Base-by-base conservation (phyloP, 2,888 invertebrate genomes). In the Coelogynopora nodosa region DNA sequence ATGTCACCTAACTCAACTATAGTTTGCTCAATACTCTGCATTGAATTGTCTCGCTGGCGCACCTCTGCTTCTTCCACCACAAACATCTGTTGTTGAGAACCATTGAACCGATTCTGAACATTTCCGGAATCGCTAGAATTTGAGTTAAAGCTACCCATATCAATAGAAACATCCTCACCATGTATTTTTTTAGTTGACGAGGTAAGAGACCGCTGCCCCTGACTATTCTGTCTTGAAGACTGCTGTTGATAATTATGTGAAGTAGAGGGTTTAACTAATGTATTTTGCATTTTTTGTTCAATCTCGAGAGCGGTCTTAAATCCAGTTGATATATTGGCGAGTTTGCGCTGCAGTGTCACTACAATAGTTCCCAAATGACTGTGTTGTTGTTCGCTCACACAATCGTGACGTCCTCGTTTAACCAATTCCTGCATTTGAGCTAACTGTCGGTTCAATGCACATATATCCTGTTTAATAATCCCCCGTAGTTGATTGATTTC, bases 1-100 rank as follows among this genome's bases (percentile, higher is more conserved):
- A 99, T 98, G 13, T 96, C 96, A n/a, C 99, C 99, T 82, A 99
- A 93, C 92, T 99, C 99, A 18, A 98, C 97, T 90, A 99, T 98
- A 26, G 98, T 98, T 84, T 96, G 96, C 93, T 99, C 99, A 90
- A 99, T 99, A 91, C 96, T 97, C 92, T 98, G 97, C 98, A 99
- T 98, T 0, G 98, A 97, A 92, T 97, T 97, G 67, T 97, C 97
- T 90, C 99, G 94, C 90, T 95, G 95, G 90, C 96, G 95, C 29
- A 74, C 28, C n/a, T 85, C 85, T 18, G 2, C 23, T 23, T 83
- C 84, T 26, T 85, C 85, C n/a, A 23, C 67, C 5, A 85, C 67
- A n/a, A 31, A 10, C n/a, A 85, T 85, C 18, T 49, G 67, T 74
- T 67, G 26, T 31, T 49, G 84, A 5, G 49, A 49, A 49, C 18